Base-by-base conservation (phyloP, 2,797 vertebrate species). In the Poecilia wingei region DNA sequence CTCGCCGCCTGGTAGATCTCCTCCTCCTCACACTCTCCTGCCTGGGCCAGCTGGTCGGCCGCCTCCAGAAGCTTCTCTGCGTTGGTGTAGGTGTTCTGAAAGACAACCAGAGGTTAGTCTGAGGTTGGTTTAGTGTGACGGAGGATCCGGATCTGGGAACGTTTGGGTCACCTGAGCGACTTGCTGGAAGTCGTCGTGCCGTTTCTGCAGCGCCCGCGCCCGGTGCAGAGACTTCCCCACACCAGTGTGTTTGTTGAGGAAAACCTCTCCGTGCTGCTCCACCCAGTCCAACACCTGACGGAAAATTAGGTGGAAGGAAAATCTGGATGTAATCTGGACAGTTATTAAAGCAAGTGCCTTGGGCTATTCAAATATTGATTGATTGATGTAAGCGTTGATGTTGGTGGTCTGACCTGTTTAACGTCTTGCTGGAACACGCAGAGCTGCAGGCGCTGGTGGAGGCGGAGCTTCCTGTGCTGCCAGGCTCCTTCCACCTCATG, bases 381-480 rank as follows among this genome's bases (percentile, higher is more conserved):
- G 3, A 41, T 1, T 6, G 61, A 64, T 9, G 16, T 20, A 10
- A 66, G 18, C 6, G 3, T 20, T 7, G 12, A 14, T 46, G 33
- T n/a, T n/a, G 25, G 28, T 4, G 31, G 28, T 79, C 77, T 0
- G 80, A 99, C 98, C 98, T 99, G 98, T 93, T 97, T 97, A 14
- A 99, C 98, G 0, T 99, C 98, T 93, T 99, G 98, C 82, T 99
- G 98, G 87, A 99, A 99, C 84, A 99, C 98, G 4, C 97, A 99
- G 78, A 99, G 96, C 93, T 99, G 98, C 82, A 99, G 96, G 82
- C 98, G 96, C 94, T 99, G 98, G 85, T 99, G 98, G 72, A 99
- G 96, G 82, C 98, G 97, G 85, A 99, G 97, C 70, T 99, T 99
- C 69, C 97, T 96, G 86, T 98, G 98, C 74, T 99, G 98, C 96